Evolutionary conservation across 2,888 invertebrate species (phyloP), one percentile per base, ranked within the genome.

Genomic region (Stramonita haemastoma): DNA sequence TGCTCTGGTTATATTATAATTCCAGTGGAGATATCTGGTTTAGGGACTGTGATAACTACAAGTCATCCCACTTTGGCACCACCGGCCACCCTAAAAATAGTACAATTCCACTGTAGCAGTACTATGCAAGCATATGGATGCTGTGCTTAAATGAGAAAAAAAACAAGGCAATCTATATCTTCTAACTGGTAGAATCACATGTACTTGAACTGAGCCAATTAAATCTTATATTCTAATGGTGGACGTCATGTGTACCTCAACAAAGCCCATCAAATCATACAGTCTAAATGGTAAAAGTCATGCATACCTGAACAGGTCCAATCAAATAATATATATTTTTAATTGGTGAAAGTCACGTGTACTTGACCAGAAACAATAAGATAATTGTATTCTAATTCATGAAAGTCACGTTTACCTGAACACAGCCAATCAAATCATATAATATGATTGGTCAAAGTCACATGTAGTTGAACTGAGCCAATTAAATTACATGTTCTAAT

Each of bases 121-220:
- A n/a, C n/a, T n/a, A n/a, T n/a, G n/a, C n/a, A n/a, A n/a, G n/a
- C n/a, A n/a, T n/a, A n/a, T n/a, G n/a, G n/a, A n/a, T n/a, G n/a
- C n/a, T n/a, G n/a, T n/a, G n/a, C n/a, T 46, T 46, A 46, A 46
- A 46, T 17, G 22, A 26, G 26, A 4, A 66, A 66, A 66, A 66
- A 66, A 26, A 6, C 22, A 66, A 22, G 4, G 2, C 17, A 66
- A 66, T 22, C 2, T 22, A 22, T 46, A 8, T 46, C 6, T 36
- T n/a, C 46, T 46, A 11, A 83, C 1, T 46, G 8, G 26, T 19
- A 34, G 4, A 17, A 15, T 83, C 26, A 83, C 83, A 32, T 83
- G 83, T 91, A 95, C 95, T 93, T 95, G 93, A 0, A 95, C 90
- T 0, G 95, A 95, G 70, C 95, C 95, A 66, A 95, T 93, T 0